Base-by-base conservation (phyloP, 1,140 invertebrate genomes). In the Eciton burchellii region DNA sequence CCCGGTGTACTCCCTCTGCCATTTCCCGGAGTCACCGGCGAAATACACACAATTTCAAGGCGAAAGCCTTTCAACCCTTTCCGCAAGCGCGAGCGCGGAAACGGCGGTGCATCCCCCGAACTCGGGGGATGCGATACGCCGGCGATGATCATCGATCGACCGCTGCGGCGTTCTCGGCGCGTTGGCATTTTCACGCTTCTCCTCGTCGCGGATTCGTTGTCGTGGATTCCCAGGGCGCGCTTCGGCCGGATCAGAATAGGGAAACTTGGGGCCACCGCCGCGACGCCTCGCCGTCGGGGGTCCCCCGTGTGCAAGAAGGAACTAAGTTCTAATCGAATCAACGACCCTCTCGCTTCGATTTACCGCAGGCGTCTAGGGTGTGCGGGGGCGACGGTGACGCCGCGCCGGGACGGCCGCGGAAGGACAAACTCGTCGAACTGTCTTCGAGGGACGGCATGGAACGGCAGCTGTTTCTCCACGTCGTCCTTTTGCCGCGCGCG, bases 271-370 rank as follows among this genome's bases (percentile, higher is more conserved):
- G 62, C 74, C 56, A 59, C 74, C 41, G 12, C 59, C 76, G 24
- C 35, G 52, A n/a, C 68, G 45, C 72, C 72, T 14, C 1, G 70
- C 77, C 68, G 70, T 41, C 83, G 41, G 45, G 49, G 62, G 70
- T 89, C 88, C 88, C 85, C 72, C 45, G 84, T 82, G 88, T 85
- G 84, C 82, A 63, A 71, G 71, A 65, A 82, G 85, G 81, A 89
- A 88, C 88, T 87, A 89, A 89, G 63, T 89, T 89, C 88, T 89
- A 89, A 89, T 89, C 88, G 88, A 89, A 89, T 89, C 88, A 89
- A 88, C 85, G 63, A 73, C 73, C 82, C 84, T 79, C 74, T 66
- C 65, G 74, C 70, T 87, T 87, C 86, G 86, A 87, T 87, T 87
- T 87, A 87, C 85, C 79, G 68, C n/a, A 43, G 63, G 24, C 24